Base-by-base conservation (phyloP, 37 sponge, comb jelly and placozoan species). In the Corticium candelabrum region DNA sequence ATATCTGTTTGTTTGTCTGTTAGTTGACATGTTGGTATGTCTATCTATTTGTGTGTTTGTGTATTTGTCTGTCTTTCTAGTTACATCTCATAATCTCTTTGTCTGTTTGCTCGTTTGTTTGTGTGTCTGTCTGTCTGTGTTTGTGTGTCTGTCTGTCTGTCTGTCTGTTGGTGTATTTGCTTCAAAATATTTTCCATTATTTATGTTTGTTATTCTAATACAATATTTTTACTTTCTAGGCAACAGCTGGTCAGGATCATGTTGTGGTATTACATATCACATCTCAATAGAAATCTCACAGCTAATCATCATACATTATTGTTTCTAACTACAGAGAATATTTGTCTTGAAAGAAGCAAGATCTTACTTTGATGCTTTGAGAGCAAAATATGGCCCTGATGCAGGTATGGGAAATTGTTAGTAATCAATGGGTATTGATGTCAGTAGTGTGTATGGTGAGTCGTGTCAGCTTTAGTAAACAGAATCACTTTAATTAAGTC, bases 161-260 rank as follows among this genome's bases (percentile, higher is more conserved):
- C n/a, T n/a, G n/a, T n/a, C n/a, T n/a, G n/a, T n/a, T n/a, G n/a
- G n/a, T n/a, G n/a, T n/a, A n/a, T n/a, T n/a, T n/a, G n/a, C n/a
- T n/a, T n/a, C n/a, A n/a, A n/a, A n/a, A n/a, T n/a, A n/a, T n/a
- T n/a, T n/a, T n/a, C n/a, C n/a, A n/a, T n/a, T n/a, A n/a, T n/a
- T n/a, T n/a, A n/a, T n/a, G n/a, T n/a, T n/a, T 43, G 5, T 43
- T n/a, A 32, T 40, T 15, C 34, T 77, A 35, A 32, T 40, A 41
- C 43, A 1, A 37, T 15, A 0, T 34, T 1, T 79, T 3, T 40
- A 35, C 40, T 7, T 74, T 37, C 27, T 41, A 85, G 85, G 94
- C 94, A 29, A 87, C 88, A 37, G 94, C 85, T 40, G 94, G 94
- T 3, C 94, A 93, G 50, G 94, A 93, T 41, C 86, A 80, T 37